Base-by-base conservation (phyloP, 2,888 invertebrate genomes). In the Slavum lentiscoides region DNA sequence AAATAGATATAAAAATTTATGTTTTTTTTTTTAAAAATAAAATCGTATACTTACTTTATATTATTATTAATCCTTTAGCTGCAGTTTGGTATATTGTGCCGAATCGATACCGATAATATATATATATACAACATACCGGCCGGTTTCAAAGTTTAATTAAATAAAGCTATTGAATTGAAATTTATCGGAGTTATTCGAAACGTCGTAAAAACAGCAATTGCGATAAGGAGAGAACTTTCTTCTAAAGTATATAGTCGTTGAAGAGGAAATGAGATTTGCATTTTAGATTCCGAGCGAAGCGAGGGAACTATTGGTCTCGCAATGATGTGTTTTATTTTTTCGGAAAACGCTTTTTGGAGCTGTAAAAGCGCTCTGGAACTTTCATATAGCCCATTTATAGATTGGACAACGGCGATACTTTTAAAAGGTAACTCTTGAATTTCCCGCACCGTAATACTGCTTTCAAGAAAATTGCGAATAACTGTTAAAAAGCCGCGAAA, bases 61-160 rank as follows among this genome's bases (percentile, higher is more conserved):
- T 1, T 49, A 3, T 30, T 49, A 13, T 15, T 11, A 49, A 49
- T 15, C 49, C 13, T 49, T 49, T 49, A 13, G 37, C 8, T n/a
- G 30, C 30, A 30, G n/a, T 59, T 59, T 21, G 30, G 37, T 43
- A 66, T 37, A 13, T 53, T 1, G 4, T 30, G 30, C 15, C 53
- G 17, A 53, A 53, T 19, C 55, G 55, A 55, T 55, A 55, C 5
- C 5, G 55, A 55, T 55, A 43, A 43, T 53, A 19, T 55, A 5
- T 3, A 55, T 7, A 55, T 17, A 53, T 53, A 74, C 53, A 64
- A 74, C 37, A 9, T 4, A 30, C 30, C 30, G 30, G 1, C 30
- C 30, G 53, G 7, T 62, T 64, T 37, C 17, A 9, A 64, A 74
- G 74, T 76, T 68, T 68, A 76, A 76, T 67, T 75, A 49, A 75